These are phyloP conservation scores for Zosterops borbonicus DNA, from an alignment of 2,113 vertebrate genomes.

Conservation along the genomic window DNA sequence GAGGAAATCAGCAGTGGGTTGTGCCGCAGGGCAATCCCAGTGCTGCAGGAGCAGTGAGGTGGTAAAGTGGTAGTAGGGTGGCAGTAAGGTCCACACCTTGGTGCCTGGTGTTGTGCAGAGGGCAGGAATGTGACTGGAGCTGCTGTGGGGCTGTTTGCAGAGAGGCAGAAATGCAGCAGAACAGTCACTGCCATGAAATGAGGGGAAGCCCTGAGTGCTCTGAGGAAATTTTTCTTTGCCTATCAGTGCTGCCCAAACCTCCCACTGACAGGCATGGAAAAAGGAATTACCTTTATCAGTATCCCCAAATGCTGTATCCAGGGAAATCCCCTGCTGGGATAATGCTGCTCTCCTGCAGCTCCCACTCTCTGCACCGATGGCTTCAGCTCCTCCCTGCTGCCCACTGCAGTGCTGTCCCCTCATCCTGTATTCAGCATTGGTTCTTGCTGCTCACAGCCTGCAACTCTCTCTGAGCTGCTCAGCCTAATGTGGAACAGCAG, in stretches of 20 bases:
- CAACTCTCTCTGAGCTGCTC: background rate
- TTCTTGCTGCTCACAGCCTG: background rate
- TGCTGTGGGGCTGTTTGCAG: background rate
- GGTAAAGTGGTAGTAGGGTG: background rate
- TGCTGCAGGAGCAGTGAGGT: background rate
- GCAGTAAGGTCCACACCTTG: background rate
- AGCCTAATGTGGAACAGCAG: background rate
- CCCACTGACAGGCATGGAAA: background rate
- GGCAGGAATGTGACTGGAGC: background rate
- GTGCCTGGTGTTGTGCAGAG: background rate
- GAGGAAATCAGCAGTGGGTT: background rate
- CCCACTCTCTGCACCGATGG: background rate
- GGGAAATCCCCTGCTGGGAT: background rate
- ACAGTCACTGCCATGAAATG: background rate
- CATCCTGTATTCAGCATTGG: background rate
- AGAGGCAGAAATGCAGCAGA: background rate
- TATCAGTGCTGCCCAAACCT: background rate
- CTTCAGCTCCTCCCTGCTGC: background rate
- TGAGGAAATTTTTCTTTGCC: rapidly evolving
- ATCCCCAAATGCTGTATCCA: background rate
- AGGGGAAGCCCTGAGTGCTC: background rate
- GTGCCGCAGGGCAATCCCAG: background rate
- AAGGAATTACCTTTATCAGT: background rate
- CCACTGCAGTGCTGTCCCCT: background rate
- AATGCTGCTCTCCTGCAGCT: background rate